Evolutionary conservation across 2,113 vertebrate species (phyloP).

Genomic region (Platanista minor): DNA sequence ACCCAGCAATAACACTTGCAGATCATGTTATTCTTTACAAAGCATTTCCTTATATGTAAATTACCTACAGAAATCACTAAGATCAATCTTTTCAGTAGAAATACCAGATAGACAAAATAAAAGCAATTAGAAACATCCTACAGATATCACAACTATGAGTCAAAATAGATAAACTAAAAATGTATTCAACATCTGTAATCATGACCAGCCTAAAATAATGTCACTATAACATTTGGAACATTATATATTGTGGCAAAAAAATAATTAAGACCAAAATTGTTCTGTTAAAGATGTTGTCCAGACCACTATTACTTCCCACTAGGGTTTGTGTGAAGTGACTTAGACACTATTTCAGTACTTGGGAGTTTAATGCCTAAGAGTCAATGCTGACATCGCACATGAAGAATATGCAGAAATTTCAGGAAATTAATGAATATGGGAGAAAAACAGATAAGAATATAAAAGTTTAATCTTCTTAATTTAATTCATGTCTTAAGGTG

Average conservation of each 20-base stretch:
- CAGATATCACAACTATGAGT: neutral
- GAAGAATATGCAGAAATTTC: neutral
- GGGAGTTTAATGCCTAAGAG: neutral
- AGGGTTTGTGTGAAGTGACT: neutral
- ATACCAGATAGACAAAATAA: neutral
- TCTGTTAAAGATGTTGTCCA: neutral
- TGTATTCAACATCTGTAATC: neutral
- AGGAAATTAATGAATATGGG: slow-evolving; percentile 28
- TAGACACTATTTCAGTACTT: neutral
- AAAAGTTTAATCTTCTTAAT: slow-evolving; percentile 26
- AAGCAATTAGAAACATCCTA: neutral
- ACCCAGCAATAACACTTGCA: neutral
- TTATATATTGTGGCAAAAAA: neutral
- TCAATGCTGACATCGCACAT: neutral
- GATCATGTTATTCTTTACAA: neutral
- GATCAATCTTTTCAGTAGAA: neutral
- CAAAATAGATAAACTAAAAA: neutral
- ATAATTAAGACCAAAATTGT: neutral
- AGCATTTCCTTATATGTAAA: neutral
- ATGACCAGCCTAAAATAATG: neutral
- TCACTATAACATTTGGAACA: neutral
- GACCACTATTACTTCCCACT: neutral
- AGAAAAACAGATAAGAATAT: slow-evolving; percentile 1
- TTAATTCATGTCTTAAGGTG: slow-evolving; percentile 5
- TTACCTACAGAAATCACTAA: neutral